Percentiles rank a stretch among this genome's conserved stretches.
These are phyloP conservation scores for Apodemia zela DNA, from an alignment of 2,888 invertebrate species.

Conservation along the genomic window DNA sequence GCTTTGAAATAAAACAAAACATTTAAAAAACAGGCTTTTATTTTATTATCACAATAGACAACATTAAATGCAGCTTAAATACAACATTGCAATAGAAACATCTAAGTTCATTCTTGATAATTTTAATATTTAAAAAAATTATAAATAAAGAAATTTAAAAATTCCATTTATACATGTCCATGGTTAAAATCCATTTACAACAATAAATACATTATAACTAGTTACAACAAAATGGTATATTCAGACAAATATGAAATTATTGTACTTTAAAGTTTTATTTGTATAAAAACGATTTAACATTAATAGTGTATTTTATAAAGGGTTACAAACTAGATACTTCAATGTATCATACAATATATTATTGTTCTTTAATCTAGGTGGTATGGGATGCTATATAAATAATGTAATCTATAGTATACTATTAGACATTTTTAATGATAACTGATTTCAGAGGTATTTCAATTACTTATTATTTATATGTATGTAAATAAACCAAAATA, in stretches of 20 bases:
- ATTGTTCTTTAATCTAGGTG: neutral
- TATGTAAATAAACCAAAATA: no score
- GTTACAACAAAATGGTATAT: neutral
- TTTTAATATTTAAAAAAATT: slow-evolving; percentile 31
- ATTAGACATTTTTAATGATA: no score
- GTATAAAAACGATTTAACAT: slow-evolving; percentile 5
- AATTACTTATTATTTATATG: no score
- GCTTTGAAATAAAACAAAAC: slow-evolving; percentile 41
- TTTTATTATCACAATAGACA: slow-evolving; percentile 78
- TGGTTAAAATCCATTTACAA: slow-evolving; percentile 4
- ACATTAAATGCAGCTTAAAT: slow-evolving; percentile 76
- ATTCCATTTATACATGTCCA: slow-evolving; percentile 1
- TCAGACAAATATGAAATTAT: neutral
- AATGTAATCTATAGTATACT: no score
- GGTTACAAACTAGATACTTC: neutral
- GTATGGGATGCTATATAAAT: neutral
- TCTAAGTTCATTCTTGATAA: slow-evolving; percentile 40
- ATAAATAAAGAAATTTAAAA: neutral
- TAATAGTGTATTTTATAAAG: neutral
- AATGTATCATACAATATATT: neutral
- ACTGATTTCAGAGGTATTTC: no score
- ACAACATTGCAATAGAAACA: slow-evolving; percentile 70
- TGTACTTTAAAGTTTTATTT: slow-evolving; percentile 3
- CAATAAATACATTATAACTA: slow-evolving; percentile 18
- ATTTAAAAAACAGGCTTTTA: slow-evolving; percentile 41